These are phyloP conservation scores for Coregonus ussuriensis DNA, from an alignment of 2,797 vertebrate species.

Conservation along the genomic window DNA sequence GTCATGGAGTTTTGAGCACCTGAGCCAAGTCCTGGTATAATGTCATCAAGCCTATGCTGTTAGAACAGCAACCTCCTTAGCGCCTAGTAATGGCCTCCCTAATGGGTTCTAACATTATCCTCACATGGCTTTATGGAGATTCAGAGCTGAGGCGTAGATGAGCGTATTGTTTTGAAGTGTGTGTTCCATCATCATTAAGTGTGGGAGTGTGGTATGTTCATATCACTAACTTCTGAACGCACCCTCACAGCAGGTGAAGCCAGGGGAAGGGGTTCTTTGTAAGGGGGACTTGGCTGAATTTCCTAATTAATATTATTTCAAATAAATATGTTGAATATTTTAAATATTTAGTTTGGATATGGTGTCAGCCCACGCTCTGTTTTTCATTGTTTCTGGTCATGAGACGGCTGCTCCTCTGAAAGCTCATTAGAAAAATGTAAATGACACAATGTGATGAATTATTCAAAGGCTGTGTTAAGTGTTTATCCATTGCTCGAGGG, in stretches of 20 bases:
- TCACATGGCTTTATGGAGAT: constrained; percentile 52
- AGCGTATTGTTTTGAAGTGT: constrained; percentile 38
- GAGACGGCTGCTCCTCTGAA: neutral
- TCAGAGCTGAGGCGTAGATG: constrained; percentile 34
- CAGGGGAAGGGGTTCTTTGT: too few relatives aligned
- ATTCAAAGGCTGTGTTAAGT: constrained; percentile 23
- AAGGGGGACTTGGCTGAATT: too few relatives aligned
- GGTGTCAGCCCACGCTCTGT: neutral
- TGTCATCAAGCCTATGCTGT: constrained; percentile 39
- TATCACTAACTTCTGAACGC: constrained; percentile 24
- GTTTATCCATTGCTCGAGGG: neutral
- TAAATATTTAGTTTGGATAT: neutral
- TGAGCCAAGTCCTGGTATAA: neutral
- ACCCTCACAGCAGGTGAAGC: constrained; percentile 8
- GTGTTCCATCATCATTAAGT: constrained; percentile 39
- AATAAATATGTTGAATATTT: constrained; percentile 22
- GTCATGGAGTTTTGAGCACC: neutral
- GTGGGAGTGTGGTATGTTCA: constrained; percentile 32
- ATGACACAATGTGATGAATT: constrained; percentile 21
- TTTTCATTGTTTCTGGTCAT: neutral
- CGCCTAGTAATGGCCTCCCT: constrained; percentile 49
- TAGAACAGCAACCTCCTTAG: constrained; percentile 29
- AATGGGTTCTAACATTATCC: constrained; percentile 51
- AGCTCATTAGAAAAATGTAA: constrained; percentile 16
- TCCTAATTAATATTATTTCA: neutral